These are phyloP conservation scores for Lordiphosa andalusiaca DNA, from an alignment of 2,888 invertebrate species.

Conservation along the genomic window DNA sequence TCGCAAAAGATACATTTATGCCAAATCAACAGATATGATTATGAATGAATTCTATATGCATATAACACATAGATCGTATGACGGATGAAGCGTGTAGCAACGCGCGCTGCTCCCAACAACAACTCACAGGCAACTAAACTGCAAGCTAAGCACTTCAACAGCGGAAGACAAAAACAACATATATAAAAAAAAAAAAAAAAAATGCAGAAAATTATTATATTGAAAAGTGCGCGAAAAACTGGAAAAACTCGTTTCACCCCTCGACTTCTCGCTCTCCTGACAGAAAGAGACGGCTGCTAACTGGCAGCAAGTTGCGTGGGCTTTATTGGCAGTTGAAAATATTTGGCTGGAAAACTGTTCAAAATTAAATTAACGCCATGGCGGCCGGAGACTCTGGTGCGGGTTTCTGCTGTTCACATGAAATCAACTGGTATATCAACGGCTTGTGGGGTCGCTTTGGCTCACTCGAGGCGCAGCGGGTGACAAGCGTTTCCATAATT, in stretches of 20 bases:
- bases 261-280: constrained; percentile 18
- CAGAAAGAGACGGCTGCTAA: constrained; percentile 56
- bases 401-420: constrained; percentile 38
- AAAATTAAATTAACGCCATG: constrained; percentile 71
- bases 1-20: constrained; percentile 30
- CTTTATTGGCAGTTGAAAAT: constrained; percentile 74
- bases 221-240: constrained; percentile 63
- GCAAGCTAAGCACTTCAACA: constrained; percentile 53
- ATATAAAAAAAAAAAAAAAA: constrained; percentile 10
- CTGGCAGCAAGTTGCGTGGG: constrained; percentile 57
- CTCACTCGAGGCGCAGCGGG: constrained; percentile 66
- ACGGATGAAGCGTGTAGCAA: constrained; percentile 55
- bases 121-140: constrained; percentile 51
- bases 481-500: constrained; percentile 75
- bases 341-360: constrained; percentile 71
- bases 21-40: constrained; percentile 53
- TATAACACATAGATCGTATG: constrained; percentile 23
- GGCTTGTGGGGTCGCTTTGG: constrained; percentile 66
- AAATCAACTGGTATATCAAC: constrained; percentile 10
- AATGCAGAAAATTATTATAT: constrained; percentile 39
- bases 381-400: constrained; percentile 37
- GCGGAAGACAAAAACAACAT: constrained; percentile 45
- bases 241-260: constrained; percentile 68
- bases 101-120: constrained; percentile 55
- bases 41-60: constrained; percentile 46